Evolutionary conservation across 2,888 invertebrate genomes (phyloP), one percentile per base, ranked within the genome.

Genomic region (Allygus modestus): DNA sequence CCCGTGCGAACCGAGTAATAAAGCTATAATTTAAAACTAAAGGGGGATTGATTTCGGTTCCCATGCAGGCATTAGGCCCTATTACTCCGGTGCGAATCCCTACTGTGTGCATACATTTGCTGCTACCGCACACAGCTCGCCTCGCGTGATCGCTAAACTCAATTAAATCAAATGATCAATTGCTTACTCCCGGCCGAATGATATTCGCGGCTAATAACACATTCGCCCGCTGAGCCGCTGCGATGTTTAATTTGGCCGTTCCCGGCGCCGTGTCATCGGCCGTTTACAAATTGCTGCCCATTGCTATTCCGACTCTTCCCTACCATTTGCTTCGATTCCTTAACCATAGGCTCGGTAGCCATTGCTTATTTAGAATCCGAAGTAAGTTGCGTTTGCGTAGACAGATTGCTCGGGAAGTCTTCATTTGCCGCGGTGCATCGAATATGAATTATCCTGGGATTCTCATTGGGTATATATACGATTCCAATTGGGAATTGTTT

Each of bases 121-220:
- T 7, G 73, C 46, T 77, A 77, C 46, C 75, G 28, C 65, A 65
- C 65, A 65, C 73, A 41, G 31, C 0, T 31, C 2, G 43, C 28
- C 20, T 83, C 41, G 83, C 83, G 83, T 83, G 83, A 75, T 37
- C 75, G 73, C 83, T 37, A 37, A 54, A 73, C 75, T 83, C 83
- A 83, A 83, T 83, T 83, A 83, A 83, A 83, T 83, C 75, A 41
- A 82, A 73, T 75, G 75, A 58, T 83, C 83, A 83, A 83, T 83
- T 83, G 83, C 83, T 83, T n/a, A 75, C 75, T 83, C 58, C 9
- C 23, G 58, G 26, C n/a, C 58, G 11, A 79, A 79, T 79, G 79
- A 79, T 79, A 79, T 73, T 23, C 58, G 11, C 79, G 28, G 77
- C 77, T 79, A 79, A 79, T 79, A 79, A 79, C 79, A 79, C 23